phyloP scores from a whole-genome alignment of 2,113 vertebrate species.

The Forbesichthys papilliferus region DNA sequence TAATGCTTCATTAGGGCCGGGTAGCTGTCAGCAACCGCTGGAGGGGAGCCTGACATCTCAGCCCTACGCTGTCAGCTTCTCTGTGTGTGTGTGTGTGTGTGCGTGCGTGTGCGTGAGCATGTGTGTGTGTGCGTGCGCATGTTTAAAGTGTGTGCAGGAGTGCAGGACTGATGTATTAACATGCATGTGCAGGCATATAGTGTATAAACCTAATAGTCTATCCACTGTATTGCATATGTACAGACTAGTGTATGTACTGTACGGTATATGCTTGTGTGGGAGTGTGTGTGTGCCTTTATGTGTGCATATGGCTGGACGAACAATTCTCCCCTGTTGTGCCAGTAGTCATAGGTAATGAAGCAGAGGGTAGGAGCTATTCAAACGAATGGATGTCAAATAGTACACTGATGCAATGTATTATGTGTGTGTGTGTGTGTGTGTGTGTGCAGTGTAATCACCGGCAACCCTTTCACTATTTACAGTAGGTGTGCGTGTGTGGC shows the following conservation, averaged over 20 bases:
- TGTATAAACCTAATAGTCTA: too few relatives aligned
- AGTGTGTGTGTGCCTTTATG: conserved; percentile 4
- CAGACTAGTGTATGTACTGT: too few relatives aligned
- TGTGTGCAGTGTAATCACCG: too few relatives aligned
- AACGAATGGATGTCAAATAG: background rate
- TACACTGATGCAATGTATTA: background rate
- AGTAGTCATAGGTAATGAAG: background rate
- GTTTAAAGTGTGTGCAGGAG: background rate
- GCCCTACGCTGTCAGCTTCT: conserved; percentile 15
- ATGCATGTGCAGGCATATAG: too few relatives aligned
- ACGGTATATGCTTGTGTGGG: conserved; percentile 3
- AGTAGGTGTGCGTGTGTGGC: too few relatives aligned
- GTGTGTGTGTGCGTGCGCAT: background rate
- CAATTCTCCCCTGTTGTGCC: background rate
- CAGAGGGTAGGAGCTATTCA: background rate
- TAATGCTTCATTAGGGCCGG: conserved; percentile 72
- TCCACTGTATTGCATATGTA: too few relatives aligned
- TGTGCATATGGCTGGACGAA: conserved; percentile 2
- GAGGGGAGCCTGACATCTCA: conserved; percentile 40
- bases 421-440: background rate
- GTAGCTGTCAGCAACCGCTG: conserved; percentile 63
- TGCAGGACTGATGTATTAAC: background rate
- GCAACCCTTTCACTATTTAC: too few relatives aligned
- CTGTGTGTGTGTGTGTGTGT: conserved; percentile 9
- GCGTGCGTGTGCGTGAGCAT: background rate